phyloP scores from a whole-genome alignment of 2,113 vertebrate genomes.

The Odocoileus hemionus region DNA sequence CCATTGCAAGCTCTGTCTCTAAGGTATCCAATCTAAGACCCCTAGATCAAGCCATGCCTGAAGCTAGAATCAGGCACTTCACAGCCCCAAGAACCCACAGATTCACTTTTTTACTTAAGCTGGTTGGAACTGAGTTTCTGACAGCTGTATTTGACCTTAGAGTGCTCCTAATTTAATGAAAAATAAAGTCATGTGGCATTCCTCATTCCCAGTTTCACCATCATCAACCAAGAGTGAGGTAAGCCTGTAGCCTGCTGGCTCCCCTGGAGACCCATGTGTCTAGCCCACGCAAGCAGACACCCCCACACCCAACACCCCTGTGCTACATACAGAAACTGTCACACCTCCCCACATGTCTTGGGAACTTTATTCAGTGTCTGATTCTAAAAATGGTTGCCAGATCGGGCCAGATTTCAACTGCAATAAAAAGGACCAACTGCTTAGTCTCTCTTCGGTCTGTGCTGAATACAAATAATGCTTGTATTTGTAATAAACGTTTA shows the following conservation, averaged over 20 bases:
- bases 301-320: background rate
- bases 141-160: background rate
- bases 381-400: slow-evolving; percentile 65
- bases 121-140: background rate
- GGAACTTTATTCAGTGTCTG: slow-evolving; percentile 51
- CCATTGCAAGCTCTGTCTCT: background rate
- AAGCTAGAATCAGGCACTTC: background rate
- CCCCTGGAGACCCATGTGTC: background rate
- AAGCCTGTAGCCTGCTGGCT: background rate
- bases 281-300: background rate
- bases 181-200: background rate
- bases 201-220: background rate
- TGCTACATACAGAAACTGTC: slow-evolving; percentile 53
- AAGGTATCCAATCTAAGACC: background rate
- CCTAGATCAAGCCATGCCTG: slow-evolving; percentile 7
- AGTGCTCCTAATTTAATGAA: background rate
- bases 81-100: background rate
- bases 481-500: slow-evolving; percentile 61
- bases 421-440: slow-evolving; percentile 67
- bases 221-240: background rate
- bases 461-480: slow-evolving; percentile 68
- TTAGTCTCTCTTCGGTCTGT: slow-evolving; percentile 43
- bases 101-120: background rate
- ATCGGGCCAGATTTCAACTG: slow-evolving; percentile 66
- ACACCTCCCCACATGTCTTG: slow-evolving; percentile 49